A percentile compares a stretch with the other conserved stretches of the same genome.
These are phyloP conservation scores for Lasioglossum calceatum DNA, from an alignment of 2,888 invertebrate genomes.

Conservation along the genomic window DNA sequence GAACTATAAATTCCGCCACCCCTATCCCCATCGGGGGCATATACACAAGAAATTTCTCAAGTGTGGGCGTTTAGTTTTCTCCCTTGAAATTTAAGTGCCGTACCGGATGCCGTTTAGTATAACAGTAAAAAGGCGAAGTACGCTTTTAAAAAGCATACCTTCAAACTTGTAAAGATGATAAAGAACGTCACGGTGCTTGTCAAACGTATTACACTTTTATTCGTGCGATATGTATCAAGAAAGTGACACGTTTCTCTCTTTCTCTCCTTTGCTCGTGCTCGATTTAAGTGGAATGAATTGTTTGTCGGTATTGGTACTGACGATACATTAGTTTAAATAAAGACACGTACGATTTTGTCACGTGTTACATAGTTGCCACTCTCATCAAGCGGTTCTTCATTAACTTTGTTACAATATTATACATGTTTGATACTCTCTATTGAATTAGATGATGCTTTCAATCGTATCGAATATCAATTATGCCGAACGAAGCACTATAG, in stretches of 20 bases:
- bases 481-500: constrained; percentile 16
- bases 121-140: constrained; percentile 14
- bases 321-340: constrained; percentile 22
- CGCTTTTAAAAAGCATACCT: background rate
- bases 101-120: constrained; percentile 45
- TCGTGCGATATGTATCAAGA: constrained; percentile 54
- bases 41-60: constrained; percentile 53
- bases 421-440: constrained; percentile 36
- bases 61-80: constrained; percentile 43
- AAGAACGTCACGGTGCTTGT: background rate
- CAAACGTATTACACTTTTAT: constrained; percentile 33
- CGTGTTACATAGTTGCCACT: constrained; percentile 26
- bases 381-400: constrained; percentile 7
- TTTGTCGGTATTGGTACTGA: constrained; percentile 14
- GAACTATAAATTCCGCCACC: constrained; percentile 64
- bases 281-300: constrained; percentile 36
- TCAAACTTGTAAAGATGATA: background rate
- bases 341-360: constrained; percentile 15
- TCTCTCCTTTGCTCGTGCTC: background rate
- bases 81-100: constrained; percentile 38
- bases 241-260: constrained; percentile 37
- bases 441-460: constrained; percentile 17
- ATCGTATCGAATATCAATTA: constrained; percentile 4
- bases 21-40: constrained; percentile 29
- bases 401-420: constrained; percentile 37